Evolutionary conservation across 1,140 invertebrate species (phyloP).

Genomic region (Ladona fulva): DNA sequence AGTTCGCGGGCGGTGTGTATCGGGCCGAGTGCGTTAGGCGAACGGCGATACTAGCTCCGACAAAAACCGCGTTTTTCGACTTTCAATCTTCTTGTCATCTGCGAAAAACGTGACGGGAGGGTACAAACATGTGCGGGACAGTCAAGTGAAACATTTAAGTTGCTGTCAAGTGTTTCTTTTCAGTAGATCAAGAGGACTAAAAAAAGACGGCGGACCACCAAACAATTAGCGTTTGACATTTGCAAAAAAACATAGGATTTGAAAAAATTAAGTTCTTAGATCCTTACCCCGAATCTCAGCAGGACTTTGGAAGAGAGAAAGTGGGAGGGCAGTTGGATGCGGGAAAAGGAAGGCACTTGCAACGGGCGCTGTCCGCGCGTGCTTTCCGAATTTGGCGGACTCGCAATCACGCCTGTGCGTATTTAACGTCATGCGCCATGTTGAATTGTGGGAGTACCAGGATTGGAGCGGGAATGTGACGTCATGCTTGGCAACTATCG

Average conservation of each 20-base stretch:
- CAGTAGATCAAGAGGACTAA: too few species aligned
- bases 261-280: too few species aligned
- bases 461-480: constrained; percentile 6
- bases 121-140: not conserved
- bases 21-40: not conserved
- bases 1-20: constrained; percentile 6
- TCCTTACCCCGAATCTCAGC: too few species aligned
- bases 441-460: constrained; percentile 8
- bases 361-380: not conserved
- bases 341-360: not conserved
- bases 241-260: too few species aligned
- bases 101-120: not conserved
- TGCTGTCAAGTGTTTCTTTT: too few species aligned
- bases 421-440: constrained; percentile 4
- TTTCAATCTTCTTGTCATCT: not conserved
- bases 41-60: not conserved
- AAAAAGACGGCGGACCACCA: too few species aligned
- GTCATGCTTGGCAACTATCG: constrained; percentile 7
- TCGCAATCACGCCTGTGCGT: not conserved
- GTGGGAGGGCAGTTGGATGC: not conserved
- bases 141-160: too few species aligned
- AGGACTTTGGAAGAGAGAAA: not conserved
- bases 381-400: not conserved
- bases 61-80: not conserved
- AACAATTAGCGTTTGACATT: too few species aligned